Base-by-base conservation (phyloP, 2,888 invertebrate species). In the Lasioglossum lativentre region DNA sequence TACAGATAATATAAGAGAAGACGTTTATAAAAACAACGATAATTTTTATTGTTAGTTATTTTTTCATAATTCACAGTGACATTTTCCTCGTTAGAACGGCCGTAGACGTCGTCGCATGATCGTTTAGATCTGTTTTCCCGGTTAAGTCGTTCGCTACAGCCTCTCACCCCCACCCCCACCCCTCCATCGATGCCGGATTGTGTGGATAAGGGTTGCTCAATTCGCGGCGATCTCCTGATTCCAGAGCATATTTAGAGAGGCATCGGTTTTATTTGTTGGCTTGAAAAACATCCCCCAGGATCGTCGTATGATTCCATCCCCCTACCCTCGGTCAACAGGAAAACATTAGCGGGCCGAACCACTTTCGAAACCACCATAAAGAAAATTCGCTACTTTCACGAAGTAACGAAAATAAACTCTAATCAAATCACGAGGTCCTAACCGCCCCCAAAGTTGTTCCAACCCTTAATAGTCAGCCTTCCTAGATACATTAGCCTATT, bases 211-310 rank as follows among this genome's bases (percentile, higher is more conserved):
- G 83, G 75, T 87, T 85, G 89, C 82, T 83, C 85, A 81, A 86
- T 89, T 91, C 86, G 73, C 76, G 63, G 80, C 89, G 90, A 88
- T 92, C 90, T 85, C 86, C 88, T 90, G 92, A 92, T 92, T 92
- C 92, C 88, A 87, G 78, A 88, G 92, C 83, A 92, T 92, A 92
- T 92, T 92, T 92, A 92, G 86, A 90, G 88, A 92, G 88, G 88
- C 86, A 88, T 90, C 89, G 89, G 86, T 90, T 91, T 91, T 92
- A 91, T 91, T 92, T 92, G 92, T 89, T 81, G 79, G 82, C 85
- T 82, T 82, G 80, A 85, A 82, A 86, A 86, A 86, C 86, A 82
- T 86, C 75, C 77, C 80, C 40, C 73, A 71, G 47, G 75, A 75
- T n/a, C 68, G 86, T 74, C 85, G 81, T 82, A 85, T 88, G 79